Evolutionary conservation across 1,140 invertebrate genomes (phyloP).

Genomic region (Scaptodrosophila lebanonensis): DNA sequence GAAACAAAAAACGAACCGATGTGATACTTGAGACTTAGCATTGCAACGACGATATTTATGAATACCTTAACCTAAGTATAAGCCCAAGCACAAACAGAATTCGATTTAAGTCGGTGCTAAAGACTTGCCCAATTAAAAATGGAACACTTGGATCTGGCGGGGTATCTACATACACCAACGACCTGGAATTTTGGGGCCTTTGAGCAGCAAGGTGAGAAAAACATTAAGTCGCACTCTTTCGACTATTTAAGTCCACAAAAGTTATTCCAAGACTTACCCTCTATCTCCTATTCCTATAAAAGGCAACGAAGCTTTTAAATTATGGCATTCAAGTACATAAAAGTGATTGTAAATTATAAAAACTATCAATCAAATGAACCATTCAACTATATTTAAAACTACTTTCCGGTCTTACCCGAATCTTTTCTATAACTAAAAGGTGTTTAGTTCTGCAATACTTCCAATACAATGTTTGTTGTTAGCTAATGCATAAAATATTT

Average conservation of each 20-base stretch:
- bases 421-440: no score
- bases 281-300: no score
- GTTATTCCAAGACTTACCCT: no score
- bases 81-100: slow-evolving; percentile 5
- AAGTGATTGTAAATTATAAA: not conserved
- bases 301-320: no score
- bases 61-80: slow-evolving; percentile 10
- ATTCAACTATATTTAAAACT: not conserved
- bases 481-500: no score
- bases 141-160: slow-evolving; percentile 72
- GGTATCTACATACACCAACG: slow-evolving; percentile 48
- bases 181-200: slow-evolving; percentile 59
- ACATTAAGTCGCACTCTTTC: no score
- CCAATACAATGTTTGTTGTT: no score
- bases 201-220: slow-evolving; percentile 65
- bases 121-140: slow-evolving; percentile 51
- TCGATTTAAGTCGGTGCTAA: slow-evolving; percentile 15
- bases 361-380: not conserved
- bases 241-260: no score
- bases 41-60: slow-evolving; percentile 46
- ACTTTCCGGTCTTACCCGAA: not conserved
- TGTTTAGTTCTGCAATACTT: no score
- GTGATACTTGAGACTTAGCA: slow-evolving; percentile 53
- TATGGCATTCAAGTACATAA: no score
- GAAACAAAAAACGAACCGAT: slow-evolving; percentile 40